A percentile compares a stretch with the other conserved stretches of the same genome.
phyloP scores from a whole-genome alignment of 2,113 vertebrate species.

The Caloenas nicobarica region DNA sequence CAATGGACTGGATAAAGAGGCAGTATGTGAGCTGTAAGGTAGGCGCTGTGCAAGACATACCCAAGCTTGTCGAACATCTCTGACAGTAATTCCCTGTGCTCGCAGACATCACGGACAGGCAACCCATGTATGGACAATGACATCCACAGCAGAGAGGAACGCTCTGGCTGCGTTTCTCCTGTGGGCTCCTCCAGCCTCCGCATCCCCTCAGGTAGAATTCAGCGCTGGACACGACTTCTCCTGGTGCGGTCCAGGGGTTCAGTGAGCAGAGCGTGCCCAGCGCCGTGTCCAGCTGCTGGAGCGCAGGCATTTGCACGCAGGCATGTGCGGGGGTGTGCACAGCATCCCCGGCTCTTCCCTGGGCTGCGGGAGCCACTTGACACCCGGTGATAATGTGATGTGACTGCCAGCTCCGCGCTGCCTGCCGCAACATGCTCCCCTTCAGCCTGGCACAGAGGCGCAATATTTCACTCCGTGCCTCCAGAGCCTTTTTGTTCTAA shows the following conservation, averaged over 20 bases:
- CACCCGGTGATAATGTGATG: not conserved
- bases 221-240: not conserved
- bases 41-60: not conserved
- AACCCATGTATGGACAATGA: not conserved
- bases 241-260: not conserved
- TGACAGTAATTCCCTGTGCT: not conserved
- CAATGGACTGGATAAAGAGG: not conserved
- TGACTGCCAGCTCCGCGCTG: not conserved
- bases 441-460: not conserved
- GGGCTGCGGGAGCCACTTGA: not conserved
- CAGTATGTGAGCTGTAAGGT: not conserved
- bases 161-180: not conserved
- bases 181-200: not conserved
- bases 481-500: not conserved
- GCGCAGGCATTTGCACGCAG: not conserved
- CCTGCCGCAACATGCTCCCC: constrained; percentile 21
- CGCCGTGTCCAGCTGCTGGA: not conserved
- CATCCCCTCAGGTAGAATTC: not conserved
- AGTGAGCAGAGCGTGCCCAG: not conserved
- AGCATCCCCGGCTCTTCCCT: rapidly evolving
- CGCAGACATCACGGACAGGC: not conserved
- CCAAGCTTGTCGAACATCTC: not conserved
- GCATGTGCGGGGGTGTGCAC: not conserved
- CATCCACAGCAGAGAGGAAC: not conserved
- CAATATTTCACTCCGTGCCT: not conserved